Base-by-base conservation (phyloP, 2,888 invertebrate genomes). In the Shargacucullia verbasci region DNA sequence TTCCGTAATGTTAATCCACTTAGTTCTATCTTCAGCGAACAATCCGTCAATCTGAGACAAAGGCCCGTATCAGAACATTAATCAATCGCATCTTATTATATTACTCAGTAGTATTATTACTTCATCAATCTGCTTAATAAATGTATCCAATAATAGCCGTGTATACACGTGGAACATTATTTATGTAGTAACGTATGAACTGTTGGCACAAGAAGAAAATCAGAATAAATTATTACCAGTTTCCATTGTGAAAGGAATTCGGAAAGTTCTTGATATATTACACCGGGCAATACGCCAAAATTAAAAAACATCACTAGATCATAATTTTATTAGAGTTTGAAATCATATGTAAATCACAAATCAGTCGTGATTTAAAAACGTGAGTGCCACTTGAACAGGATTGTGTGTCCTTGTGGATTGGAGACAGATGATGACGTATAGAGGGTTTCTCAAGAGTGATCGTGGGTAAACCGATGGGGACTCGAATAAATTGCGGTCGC, bases 1-100 rank as follows among this genome's bases (percentile, higher is more conserved):
- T 25, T 40, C 15, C 11, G 11, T 31, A 31, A 46, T 33, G 35
- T 57, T 52, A 61, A 44, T 38, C 20, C n/a, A 52, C 11, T 29
- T 11, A 20, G 27, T 53, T 31, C 43, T 45, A 52, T 58, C 52
- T 40, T 27, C 4, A 33, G 20, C 9, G 33, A 31, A 38, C 40
- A 34, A 64, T 65, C 48, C 53, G 39, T 59, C 40, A 20, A 13
- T 12, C 10, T 31, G 43, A 44, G n/a, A 53, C 59, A 59, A 53
- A 59, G 53, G 48, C 59, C 39, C 45, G 39, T 33, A 25, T 40
- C 33, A 35, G 25, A 33, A 48, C 44, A 31, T 25, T 66, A 41
- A 57, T 66, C 43, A 66, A 47, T 34, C 41, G 33, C 33, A 25
- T 61, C 33, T 50, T 50, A 57, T 67, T 47, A 43, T 33, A 43